Evolutionary conservation across 2,797 vertebrate species (phyloP).

Genomic region (Podarcis lilfordi): DNA sequence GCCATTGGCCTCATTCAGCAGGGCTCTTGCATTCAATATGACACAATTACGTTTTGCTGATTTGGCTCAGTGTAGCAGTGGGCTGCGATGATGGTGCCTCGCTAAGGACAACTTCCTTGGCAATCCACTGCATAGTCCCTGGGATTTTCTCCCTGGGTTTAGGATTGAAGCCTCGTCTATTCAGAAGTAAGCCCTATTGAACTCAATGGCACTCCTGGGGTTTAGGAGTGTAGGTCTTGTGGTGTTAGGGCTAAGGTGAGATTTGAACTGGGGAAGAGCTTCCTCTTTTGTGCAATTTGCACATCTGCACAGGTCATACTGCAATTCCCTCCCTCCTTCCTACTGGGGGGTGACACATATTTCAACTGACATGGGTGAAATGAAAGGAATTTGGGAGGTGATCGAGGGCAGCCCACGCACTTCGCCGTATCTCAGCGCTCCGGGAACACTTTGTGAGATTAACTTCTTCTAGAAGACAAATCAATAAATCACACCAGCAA

Average conservation of each 20-base stretch:
- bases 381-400: neutral
- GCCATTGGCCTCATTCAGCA: no score
- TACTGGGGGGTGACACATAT: neutral
- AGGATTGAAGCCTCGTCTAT: neutral
- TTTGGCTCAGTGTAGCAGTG: no score
- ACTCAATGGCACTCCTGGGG: neutral
- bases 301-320: no score
- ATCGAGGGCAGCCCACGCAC: neutral
- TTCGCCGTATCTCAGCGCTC: neutral
- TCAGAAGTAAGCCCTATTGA: neutral
- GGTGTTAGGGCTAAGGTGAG: neutral
- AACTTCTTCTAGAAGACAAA: neutral
- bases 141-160: neutral
- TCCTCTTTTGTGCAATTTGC: no score
- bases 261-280: neutral
- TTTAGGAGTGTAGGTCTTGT: neutral
- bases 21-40: no score
- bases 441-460: neutral
- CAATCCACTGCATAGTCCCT: neutral
- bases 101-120: neutral
- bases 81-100: no score
- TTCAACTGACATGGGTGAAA: neutral
- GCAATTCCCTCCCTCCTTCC: neutral
- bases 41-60: no score
- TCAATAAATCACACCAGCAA: neutral